Percentiles rank a stretch among this genome's conserved stretches.
phyloP scores from a whole-genome alignment of 2,797 vertebrate genomes.

The Pelobates cultripes region DNA sequence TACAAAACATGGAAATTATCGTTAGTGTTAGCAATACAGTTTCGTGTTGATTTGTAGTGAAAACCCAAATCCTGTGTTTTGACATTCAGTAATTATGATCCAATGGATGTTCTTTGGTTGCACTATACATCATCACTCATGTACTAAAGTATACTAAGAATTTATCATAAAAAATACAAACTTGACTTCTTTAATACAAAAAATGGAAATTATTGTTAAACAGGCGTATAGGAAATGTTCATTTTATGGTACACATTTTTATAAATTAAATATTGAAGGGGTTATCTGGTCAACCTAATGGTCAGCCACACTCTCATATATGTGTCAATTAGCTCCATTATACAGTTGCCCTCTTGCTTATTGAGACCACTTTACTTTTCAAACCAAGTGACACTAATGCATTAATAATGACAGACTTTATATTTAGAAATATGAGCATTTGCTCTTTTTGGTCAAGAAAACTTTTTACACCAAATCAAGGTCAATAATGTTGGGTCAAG shows the following conservation, averaged over 20 bases:
- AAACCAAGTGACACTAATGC: conserved; percentile 37
- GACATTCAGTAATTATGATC: no score
- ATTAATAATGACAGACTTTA: conserved; percentile 28
- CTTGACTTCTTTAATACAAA: no score
- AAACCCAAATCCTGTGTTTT: no score
- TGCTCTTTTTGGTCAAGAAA: conserved; percentile 23
- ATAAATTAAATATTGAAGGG: neutral
- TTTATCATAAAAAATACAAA: no score
- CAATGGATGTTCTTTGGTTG: no score
- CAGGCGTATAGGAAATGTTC: no score
- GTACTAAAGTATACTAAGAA: no score
- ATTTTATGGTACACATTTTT: neutral
- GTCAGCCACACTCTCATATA: neutral
- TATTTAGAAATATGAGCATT: conserved; percentile 1
- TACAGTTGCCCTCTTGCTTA: neutral
- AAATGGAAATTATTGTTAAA: no score
- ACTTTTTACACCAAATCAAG: conserved; percentile 12
- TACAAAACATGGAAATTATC: no score
- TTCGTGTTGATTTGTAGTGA: no score
- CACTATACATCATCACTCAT: no score
- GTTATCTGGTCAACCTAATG: neutral
- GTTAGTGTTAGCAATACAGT: no score
- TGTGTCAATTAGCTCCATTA: neutral
- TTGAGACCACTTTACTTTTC: conserved; percentile 18
- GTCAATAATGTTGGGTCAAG: neutral